Evolutionary conservation across 2,113 vertebrate species (phyloP), one percentile per base, ranked within the genome.

Genomic region (Gila orcuttii): DNA sequence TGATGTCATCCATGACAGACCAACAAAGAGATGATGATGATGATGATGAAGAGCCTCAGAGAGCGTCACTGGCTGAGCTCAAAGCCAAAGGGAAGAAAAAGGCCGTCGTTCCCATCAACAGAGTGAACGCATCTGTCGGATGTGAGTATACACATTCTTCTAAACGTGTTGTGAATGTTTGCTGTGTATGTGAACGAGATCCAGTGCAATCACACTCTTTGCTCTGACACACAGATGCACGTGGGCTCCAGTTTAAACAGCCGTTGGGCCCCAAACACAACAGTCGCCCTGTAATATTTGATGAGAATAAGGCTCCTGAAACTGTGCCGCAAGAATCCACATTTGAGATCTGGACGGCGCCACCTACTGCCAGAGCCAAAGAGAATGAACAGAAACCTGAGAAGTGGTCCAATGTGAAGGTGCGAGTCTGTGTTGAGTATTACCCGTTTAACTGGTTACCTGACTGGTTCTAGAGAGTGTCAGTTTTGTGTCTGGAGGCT

Each of bases 51-150:
- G 92, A 93, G 62, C 93, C 94, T 31, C 96, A 97, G 68, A 95
- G 98, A 92, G 89, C 90, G 83, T 96, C 95, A 0, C 13, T 99
- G 73, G 95, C 93, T 7, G 96, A 97, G 76, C 94, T 99, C 47
- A 99, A 96, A 92, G 93, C 93, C 79, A 96, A 92, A 92, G 98
- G 98, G 25, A 98, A 97, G 91, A 98, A 96, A 90, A 97, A 91
- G 82, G 93, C 94, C 19, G 92, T 91, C 86, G 96, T 93, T 17
- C 97, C 98, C 1, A 85, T 99, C 76, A 95, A 82, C 86, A 94
- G 98, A 86, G 93, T 94, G 6, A 96, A 96, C 83, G 80, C 92
- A 62, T 93, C 94, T 36, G 87, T 96, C 52, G 96, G 91, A 93
- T 90, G 98, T 99, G 94, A 79, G 73, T 45, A 62, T 2, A 9